Evolutionary conservation across 2,888 invertebrate species (phyloP), one percentile per base, ranked within the genome.

Genomic region (Cheiracanthium punctorium): DNA sequence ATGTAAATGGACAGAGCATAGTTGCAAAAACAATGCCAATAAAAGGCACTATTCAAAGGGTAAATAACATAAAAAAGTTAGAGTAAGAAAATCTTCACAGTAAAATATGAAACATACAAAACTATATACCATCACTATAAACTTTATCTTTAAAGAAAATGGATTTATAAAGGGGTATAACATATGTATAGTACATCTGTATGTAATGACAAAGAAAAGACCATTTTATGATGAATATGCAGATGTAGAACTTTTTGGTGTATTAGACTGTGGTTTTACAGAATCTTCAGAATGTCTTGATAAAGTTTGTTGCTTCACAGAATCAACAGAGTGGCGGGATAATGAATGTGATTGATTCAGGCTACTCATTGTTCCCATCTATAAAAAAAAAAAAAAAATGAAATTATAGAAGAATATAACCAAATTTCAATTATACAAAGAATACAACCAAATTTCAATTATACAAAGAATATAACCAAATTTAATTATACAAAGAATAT

Each of bases 261-360:
- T 84, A n/a, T 72, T 52, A 0, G 88, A 84, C 67, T 71, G 75
- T 76, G 41, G 72, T 75, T 5, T 84, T 1, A 71, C 48, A 12
- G 82, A 84, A 28, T 84, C 82, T 7, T 84, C 77, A 0, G 82
- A 84, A 1, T 84, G 82, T 8, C 67, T 43, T 0, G 82, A 84
- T 20, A 67, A 77, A 8, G 82, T 65, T 24, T 76, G 82, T 32
- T 88, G 81, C 37, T 88, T 88, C 28, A 88, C 76, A 89, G 88
- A 89, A 81, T 89, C 89, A 10, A 89, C 84, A 14, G 88, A 88
- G 72, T 89, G 89, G 20, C 88, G 88, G 1, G 89, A 89, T 29
- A 89, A 64, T 12, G 88, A 88, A 80, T 88, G 87, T 20, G 89
- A 89, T 32, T 88, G 89, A 43, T 89, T 89, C 64, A 89, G 74